Conservation (phyloP, 1,140 invertebrate species). For the Drosophila sechellia region DNA sequence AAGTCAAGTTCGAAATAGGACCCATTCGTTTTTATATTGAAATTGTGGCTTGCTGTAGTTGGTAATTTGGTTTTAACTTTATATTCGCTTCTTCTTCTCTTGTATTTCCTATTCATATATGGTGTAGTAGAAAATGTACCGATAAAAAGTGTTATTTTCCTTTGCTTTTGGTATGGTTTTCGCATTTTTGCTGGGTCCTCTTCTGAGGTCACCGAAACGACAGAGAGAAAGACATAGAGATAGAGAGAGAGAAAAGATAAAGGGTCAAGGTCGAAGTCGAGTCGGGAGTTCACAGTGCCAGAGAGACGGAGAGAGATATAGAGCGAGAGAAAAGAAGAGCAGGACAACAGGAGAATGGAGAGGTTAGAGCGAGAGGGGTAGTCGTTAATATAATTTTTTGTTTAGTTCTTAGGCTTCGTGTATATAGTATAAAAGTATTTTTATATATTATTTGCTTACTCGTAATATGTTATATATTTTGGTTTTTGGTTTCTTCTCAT, state of each 20-base stretch:
- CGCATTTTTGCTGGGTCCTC: constrained; percentile 21
- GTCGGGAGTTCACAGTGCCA: constrained; percentile 26
- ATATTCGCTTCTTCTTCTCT: constrained; percentile 33
- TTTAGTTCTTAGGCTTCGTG: constrained; percentile 46
- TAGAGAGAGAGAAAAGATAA: constrained; percentile 37
- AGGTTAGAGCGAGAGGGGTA: constrained; percentile 17
- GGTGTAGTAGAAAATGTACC: constrained; percentile 72
- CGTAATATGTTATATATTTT: constrained; percentile 44
- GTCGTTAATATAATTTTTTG: constrained; percentile 35
- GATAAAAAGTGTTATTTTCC: constrained; percentile 55
- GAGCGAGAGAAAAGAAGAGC: constrained; percentile 18
- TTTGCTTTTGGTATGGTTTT: constrained; percentile 17
- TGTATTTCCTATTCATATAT: constrained; percentile 57
- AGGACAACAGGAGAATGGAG: constrained; percentile 25
- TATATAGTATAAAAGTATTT: constrained; percentile 73
- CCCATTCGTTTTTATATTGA: constrained; percentile 23
- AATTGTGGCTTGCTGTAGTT: constrained; percentile 29
- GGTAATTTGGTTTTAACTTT: constrained; percentile 35
- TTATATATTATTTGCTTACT: constrained; percentile 50
- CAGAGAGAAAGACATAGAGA: constrained; percentile 51
- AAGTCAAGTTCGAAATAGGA: constrained; percentile 4
- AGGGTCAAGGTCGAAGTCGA: constrained; percentile 40
- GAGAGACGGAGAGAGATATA: not conserved
- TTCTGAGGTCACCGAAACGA: constrained; percentile 42
- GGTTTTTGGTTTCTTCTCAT: constrained; percentile 54